These are phyloP conservation scores for Nomada flava DNA, from an alignment of 2,888 invertebrate species.

Conservation along the genomic window DNA sequence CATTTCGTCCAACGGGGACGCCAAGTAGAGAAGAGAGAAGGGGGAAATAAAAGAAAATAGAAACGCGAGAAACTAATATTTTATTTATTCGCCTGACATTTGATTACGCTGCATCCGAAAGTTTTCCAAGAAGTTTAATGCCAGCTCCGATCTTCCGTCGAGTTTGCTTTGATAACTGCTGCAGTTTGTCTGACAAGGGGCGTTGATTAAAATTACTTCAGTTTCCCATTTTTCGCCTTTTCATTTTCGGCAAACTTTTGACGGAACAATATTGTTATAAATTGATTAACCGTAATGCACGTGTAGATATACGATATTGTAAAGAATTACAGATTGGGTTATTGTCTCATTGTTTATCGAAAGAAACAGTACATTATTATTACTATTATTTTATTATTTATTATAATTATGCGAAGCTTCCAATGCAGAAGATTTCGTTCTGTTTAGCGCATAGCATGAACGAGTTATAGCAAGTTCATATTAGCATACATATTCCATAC, in stretches of 20 bases:
- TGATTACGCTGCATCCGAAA: background rate
- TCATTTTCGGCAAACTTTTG: background rate
- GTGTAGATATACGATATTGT: too few species aligned
- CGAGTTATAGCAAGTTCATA: too few species aligned
- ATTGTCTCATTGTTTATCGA: too few species aligned
- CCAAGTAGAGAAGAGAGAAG: background rate
- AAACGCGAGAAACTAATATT: background rate
- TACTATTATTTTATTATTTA: too few species aligned
- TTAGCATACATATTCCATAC: too few species aligned
- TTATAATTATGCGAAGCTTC: too few species aligned
- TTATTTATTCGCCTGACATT: conserved; percentile 15
- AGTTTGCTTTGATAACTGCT: background rate
- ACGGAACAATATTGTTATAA: background rate
- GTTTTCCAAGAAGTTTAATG: background rate
- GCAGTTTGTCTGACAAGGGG: background rate
- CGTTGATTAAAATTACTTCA: conserved; percentile 5
- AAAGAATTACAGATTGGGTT: too few species aligned
- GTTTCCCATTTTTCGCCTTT: background rate
- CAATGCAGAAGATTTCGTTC: too few species aligned
- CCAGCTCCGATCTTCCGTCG: background rate
- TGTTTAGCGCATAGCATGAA: too few species aligned
- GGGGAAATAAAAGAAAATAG: background rate
- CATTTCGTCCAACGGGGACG: background rate
- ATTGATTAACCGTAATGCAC: background rate
- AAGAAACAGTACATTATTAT: too few species aligned